A percentile compares a stretch with the other conserved stretches of the same genome.
phyloP scores from a whole-genome alignment of 2,113 vertebrate genomes.

The Scolopax mira region DNA sequence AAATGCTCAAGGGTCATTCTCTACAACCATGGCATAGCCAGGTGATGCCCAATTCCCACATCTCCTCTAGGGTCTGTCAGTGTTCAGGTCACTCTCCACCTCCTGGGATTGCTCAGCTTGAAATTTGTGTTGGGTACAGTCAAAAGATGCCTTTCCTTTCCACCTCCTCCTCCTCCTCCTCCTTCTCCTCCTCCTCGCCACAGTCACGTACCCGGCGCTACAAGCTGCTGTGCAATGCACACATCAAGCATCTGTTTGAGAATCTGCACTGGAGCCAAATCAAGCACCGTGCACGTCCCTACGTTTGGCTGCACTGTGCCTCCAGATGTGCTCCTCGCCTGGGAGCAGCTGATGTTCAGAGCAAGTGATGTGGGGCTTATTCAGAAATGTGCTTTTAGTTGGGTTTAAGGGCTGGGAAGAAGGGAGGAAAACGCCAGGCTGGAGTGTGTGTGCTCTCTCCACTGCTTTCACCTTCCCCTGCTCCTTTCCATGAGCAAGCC shows the following conservation, averaged over 20 bases:
- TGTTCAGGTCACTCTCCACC: background rate
- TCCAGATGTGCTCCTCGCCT: background rate
- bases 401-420: background rate
- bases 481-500: background rate
- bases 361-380: accelerated
- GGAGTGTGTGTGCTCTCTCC: accelerated
- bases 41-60: background rate
- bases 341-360: background rate
- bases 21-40: background rate
- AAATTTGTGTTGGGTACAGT: background rate
- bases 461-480: background rate
- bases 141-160: background rate
- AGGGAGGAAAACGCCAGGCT: background rate
- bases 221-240: background rate
- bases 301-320: background rate
- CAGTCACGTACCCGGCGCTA: accelerated
- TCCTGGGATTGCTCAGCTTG: background rate
- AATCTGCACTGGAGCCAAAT: background rate
- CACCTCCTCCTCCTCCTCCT: background rate
- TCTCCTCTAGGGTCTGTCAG: too few relatives aligned
- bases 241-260: background rate
- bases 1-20: background rate
- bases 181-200: background rate
- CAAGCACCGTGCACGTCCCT: background rate
- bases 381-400: background rate